Base-by-base conservation (phyloP, 2,113 vertebrate genomes). In the Neodon shergylaensis region DNA sequence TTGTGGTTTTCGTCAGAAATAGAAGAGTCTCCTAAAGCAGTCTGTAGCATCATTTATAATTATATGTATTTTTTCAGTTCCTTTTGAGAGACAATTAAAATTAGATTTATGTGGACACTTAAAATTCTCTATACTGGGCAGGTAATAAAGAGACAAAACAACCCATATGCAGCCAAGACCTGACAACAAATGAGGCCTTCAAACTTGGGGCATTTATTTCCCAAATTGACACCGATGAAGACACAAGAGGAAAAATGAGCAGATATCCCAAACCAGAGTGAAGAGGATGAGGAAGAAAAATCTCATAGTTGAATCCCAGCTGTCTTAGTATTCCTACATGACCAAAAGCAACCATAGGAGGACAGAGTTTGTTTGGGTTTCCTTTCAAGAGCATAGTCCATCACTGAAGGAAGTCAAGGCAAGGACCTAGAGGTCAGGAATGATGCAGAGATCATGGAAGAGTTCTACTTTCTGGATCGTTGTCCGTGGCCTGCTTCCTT, bases 71-170 rank as follows among this genome's bases (percentile, higher is more conserved):
- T 97, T 97, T 95, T 94, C 94, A 96, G 72, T 76, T 93, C 81
- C 95, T 92, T 92, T 76, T 93, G 82, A 73, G 85, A 95, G 85
- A 95, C 96, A 96, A 97, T 95, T 97, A 95, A 97, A 96, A 96
- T 96, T 91, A 96, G 93, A 92, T 94, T 97, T 93, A 97, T 96
- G 83, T 94, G 77, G 82, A 92, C 44, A 88, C 52, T 92, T 89
- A 70, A 94, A 93, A 95, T 91, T 96, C 87, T 95, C 63, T 93
- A 58, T 26, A 42, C 79, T 94, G 89, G 68, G 61, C 92, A 95
- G 88, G 76, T 95, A 94, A 94, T 81, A 93, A 90, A 39, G 39
- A 94, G 21, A 21, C n/a, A 66, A 94, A 94, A 68, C 82, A 95
- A 68, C 19, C 33, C 21, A 66, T 73, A 6, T 63, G 44, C 33